Evolutionary conservation across 1,140 invertebrate species (phyloP).

Genomic region (Scaptodrosophila lebanonensis): DNA sequence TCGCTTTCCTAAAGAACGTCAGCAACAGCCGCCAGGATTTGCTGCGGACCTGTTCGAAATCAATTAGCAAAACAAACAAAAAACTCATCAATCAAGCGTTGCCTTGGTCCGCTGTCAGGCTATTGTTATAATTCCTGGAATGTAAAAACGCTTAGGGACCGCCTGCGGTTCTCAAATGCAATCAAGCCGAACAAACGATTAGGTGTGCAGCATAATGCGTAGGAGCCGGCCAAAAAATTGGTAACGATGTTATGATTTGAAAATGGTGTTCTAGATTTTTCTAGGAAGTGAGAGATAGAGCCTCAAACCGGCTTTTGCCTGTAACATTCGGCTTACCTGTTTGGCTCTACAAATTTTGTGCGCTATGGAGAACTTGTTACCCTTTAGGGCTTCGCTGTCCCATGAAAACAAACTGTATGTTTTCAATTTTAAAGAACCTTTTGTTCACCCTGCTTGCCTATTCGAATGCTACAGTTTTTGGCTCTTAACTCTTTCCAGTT

Average conservation of each 20-base stretch:
- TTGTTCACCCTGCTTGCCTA: conserved; percentile 53
- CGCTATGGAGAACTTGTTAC: too few relatives aligned
- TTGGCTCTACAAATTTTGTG: too few relatives aligned
- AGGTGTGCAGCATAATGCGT: conserved; percentile 31
- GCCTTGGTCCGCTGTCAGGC: neutral
- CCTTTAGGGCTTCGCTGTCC: too few relatives aligned
- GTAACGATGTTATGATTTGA: conserved; percentile 1
- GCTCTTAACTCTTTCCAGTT: conserved; percentile 42
- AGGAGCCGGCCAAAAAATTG: conserved; percentile 1
- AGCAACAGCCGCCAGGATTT: too few relatives aligned
- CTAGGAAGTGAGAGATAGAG: too few relatives aligned
- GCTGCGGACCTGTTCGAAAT: conserved; percentile 63
- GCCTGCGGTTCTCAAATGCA: conserved; percentile 50
- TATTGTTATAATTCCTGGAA: conserved; percentile 42
- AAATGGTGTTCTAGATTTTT: neutral
- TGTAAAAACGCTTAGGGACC: conserved; percentile 12
- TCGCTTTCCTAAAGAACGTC: too few relatives aligned
- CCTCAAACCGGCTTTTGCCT: too few relatives aligned
- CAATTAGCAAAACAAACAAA: conserved; percentile 65
- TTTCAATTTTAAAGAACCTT: too few relatives aligned
- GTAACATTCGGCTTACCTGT: too few relatives aligned
- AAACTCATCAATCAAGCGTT: conserved; percentile 23
- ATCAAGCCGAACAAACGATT: conserved; percentile 48
- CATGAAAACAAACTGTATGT: too few relatives aligned
- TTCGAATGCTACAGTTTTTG: conserved; percentile 64